Conservation (phyloP, 2,113 vertebrate species). For the Sinocyclocheilus grahami region DNA sequence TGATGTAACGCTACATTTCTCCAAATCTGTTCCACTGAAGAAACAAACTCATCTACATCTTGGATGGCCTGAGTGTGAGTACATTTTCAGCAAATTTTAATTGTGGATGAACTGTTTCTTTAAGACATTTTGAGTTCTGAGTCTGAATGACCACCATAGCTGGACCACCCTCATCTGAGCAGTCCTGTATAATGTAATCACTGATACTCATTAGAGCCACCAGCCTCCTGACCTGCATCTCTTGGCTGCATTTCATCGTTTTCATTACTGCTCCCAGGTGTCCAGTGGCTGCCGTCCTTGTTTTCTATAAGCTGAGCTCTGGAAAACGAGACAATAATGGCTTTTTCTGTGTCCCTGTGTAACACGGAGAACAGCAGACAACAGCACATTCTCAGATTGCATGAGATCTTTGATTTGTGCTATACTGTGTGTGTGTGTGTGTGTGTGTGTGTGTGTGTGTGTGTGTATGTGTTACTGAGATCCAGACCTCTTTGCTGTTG, state of each 20-base stretch:
- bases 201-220: constrained; percentile 31
- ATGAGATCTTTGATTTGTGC: constrained; percentile 18
- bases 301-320: constrained; percentile 9
- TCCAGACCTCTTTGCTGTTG: constrained; percentile 37
- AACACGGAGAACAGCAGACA: constrained; percentile 21
- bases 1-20: too few species aligned
- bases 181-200: constrained; percentile 29
- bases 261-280: constrained; percentile 38
- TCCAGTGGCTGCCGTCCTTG: constrained; percentile 27
- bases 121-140: background rate
- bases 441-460: background rate
- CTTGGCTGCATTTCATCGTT: constrained; percentile 19
- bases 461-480: background rate
- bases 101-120: background rate
- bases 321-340: constrained; percentile 32
- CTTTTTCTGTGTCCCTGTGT: constrained; percentile 34
- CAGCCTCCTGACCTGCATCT: constrained; percentile 29
- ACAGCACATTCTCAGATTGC: constrained; percentile 37
- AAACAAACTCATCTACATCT: too few species aligned
- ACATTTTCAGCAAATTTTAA: background rate
- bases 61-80: too few species aligned
- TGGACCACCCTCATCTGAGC: constrained; percentile 45
- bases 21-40: too few species aligned
- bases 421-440: background rate
- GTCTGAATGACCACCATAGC: background rate